Evolutionary conservation across 1,140 invertebrate genomes (phyloP).

Genomic region (Teleopsis dalmanni): DNA sequence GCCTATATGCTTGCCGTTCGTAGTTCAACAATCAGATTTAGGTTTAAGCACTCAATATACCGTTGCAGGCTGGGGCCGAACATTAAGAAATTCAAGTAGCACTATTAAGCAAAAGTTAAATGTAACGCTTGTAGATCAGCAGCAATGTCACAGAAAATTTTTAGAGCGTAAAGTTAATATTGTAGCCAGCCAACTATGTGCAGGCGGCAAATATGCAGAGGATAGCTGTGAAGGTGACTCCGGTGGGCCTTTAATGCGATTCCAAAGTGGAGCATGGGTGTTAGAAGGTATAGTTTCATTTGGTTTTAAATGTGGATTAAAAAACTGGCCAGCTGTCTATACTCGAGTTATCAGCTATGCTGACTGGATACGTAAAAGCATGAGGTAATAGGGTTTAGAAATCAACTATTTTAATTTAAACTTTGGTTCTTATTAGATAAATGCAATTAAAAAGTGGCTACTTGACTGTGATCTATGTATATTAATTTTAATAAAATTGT

Average conservation of each 20-base stretch:
- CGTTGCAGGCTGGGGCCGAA: conserved; percentile 62
- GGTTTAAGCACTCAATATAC: conserved; percentile 40
- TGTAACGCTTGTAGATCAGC: conserved; percentile 45
- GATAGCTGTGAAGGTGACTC: conserved; percentile 63
- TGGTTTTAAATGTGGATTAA: conserved; percentile 45
- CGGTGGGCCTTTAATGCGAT: conserved; percentile 57
- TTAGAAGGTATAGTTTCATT: conserved; percentile 52
- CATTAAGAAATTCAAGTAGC: conserved; percentile 23
- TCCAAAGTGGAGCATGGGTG: conserved; percentile 44
- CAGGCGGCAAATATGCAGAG: conserved; percentile 49
- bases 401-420: too few relatives aligned
- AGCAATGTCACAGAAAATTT: conserved; percentile 46
- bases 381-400: too few relatives aligned
- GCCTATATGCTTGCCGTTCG: conserved; percentile 52
- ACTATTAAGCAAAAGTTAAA: conserved; percentile 50
- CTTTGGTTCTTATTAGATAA: too few relatives aligned
- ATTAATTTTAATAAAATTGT: too few relatives aligned
- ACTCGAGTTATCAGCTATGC: conserved; percentile 45
- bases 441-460: too few relatives aligned
- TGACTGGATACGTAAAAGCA: conserved; percentile 45
- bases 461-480: too few relatives aligned
- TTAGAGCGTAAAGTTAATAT: conserved; percentile 12
- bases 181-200: conserved; percentile 48
- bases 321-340: conserved; percentile 48
- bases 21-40: conserved; percentile 8